Conservation (phyloP, 1,140 invertebrate genomes). For the Semibalanus balanoides region DNA sequence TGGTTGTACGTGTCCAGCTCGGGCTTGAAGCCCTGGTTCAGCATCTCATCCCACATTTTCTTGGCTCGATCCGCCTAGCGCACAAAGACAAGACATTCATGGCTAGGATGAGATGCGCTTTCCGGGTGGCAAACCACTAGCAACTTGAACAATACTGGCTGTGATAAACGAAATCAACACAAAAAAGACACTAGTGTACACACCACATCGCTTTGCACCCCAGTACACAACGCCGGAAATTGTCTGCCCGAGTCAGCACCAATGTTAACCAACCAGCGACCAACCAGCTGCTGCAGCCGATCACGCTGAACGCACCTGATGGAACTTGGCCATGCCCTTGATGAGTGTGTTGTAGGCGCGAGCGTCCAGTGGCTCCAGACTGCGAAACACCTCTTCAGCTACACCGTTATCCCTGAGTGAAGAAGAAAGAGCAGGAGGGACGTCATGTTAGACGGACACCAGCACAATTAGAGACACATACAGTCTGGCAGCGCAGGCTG, state of each 20-base stretch:
- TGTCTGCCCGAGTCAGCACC: too few species aligned
- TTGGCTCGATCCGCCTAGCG: not conserved
- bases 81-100: not conserved
- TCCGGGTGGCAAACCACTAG: too few species aligned
- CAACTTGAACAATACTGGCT: too few species aligned
- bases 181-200: too few species aligned
- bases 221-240: too few species aligned
- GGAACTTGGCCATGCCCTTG: conserved; percentile 54
- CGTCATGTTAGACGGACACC: conserved; percentile 18
- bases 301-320: conserved; percentile 39
- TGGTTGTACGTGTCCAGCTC: not conserved
- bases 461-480: too few species aligned
- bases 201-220: too few species aligned
- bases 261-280: too few species aligned
- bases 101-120: too few species aligned
- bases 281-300: too few species aligned
- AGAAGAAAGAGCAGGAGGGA: conserved; percentile 22
- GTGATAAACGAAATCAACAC: too few species aligned
- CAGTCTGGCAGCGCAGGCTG: too few species aligned
- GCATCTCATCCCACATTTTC: not conserved
- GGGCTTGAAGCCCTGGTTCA: not conserved
- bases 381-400: conserved; percentile 48
- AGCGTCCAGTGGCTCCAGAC: conserved; percentile 30
- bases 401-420: conserved; percentile 44
- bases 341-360: conserved; percentile 45